Percentiles rank a stretch among this genome's conserved stretches.
Evolutionary conservation across 2,113 vertebrate species (phyloP).

Genomic region (Archilochus colubris): DNA sequence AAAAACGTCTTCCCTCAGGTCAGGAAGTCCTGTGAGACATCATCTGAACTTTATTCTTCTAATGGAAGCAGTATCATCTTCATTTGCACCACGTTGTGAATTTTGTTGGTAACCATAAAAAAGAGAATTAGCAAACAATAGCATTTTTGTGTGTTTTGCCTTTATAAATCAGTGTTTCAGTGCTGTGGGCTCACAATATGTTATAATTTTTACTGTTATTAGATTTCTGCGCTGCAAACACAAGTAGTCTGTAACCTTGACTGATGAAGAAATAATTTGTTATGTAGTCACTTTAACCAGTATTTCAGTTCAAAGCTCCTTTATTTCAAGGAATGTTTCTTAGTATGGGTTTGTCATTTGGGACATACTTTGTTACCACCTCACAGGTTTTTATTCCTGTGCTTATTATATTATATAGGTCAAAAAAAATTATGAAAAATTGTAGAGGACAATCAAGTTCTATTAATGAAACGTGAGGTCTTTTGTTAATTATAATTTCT

Average conservation of each 20-base stretch:
- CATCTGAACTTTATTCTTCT: slow-evolving; percentile 46
- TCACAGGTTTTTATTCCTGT: neutral
- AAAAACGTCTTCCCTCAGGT: slow-evolving; percentile 33
- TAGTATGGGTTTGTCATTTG: neutral
- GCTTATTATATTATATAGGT: neutral
- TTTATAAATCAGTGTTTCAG: neutral
- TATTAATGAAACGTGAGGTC: neutral
- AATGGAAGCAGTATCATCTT: slow-evolving; percentile 9
- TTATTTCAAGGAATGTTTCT: neutral
- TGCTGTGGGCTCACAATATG: neutral
- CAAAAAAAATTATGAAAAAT: neutral
- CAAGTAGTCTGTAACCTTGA: neutral
- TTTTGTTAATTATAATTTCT: neutral
- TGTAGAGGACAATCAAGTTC: neutral
- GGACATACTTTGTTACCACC: neutral
- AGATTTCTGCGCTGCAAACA: neutral
- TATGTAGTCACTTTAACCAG: neutral
- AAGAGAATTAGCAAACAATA: slow-evolving; percentile 6
- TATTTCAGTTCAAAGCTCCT: neutral
- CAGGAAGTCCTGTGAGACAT: slow-evolving; percentile 18
- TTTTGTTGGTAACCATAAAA: slow-evolving; percentile 10
- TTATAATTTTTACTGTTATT: slow-evolving; percentile 29
- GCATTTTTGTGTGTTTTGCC: neutral
- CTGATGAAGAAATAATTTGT: neutral
- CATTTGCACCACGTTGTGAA: neutral